A percentile compares a stretch with the other conserved stretches of the same genome.
phyloP scores from a whole-genome alignment of 2,797 vertebrate genomes.

The Hypotaenidia philippensis region DNA sequence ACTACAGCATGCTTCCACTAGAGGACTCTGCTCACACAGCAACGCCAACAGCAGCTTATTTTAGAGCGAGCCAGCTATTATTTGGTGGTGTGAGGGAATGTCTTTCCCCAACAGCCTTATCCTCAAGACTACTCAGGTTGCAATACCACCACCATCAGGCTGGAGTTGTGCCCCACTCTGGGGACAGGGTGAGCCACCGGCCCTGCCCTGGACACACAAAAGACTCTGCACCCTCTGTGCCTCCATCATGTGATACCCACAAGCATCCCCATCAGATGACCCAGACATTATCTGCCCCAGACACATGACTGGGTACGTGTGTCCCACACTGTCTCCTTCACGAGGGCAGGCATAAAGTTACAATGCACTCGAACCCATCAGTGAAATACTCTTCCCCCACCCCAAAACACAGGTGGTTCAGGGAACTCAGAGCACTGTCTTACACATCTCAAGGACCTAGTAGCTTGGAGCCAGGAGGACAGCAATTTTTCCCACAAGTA shows the following conservation, averaged over 20 bases:
- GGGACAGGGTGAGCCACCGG: background rate
- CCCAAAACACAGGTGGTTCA: background rate
- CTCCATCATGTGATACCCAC: background rate
- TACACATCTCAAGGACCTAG: background rate
- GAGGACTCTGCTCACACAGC: constrained; percentile 36
- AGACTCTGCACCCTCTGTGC: background rate
- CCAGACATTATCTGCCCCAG: background rate
- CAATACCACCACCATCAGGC: accelerated
- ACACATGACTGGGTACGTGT: background rate
- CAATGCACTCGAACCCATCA: accelerated
- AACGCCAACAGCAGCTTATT: background rate
- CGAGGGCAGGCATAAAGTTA: background rate
- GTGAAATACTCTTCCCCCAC: background rate
- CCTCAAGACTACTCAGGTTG: background rate
- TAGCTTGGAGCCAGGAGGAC: background rate
- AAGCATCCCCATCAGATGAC: background rate
- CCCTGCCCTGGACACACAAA: background rate
- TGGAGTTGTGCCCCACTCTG: background rate
- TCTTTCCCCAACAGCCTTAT: background rate
- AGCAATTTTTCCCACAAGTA: background rate
- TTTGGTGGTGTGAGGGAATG: background rate
- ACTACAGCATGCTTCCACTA: background rate
- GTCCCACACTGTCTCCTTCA: background rate
- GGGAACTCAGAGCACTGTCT: background rate
- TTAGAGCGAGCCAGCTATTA: background rate